Evolutionary conservation across 2,113 vertebrate genomes (phyloP).

Genomic region (Ibidorhyncha struthersii): DNA sequence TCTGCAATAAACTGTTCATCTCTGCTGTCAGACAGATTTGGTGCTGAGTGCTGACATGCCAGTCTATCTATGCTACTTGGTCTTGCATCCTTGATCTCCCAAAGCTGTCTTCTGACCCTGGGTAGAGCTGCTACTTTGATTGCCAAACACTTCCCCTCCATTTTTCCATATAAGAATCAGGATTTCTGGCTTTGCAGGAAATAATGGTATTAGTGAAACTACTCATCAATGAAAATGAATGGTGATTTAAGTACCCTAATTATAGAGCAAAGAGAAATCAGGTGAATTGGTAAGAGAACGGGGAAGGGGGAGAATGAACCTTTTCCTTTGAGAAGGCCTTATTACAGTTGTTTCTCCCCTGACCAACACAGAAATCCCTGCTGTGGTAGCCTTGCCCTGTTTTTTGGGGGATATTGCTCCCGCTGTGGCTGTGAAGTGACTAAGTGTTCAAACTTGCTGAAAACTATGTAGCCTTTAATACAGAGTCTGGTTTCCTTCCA

Average conservation of each 20-base stretch:
- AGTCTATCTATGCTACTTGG: background rate
- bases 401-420: background rate
- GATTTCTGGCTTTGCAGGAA: background rate
- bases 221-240: background rate
- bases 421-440: background rate
- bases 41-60: background rate
- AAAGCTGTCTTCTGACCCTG: background rate
- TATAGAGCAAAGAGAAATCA: background rate
- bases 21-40: constrained; percentile 21
- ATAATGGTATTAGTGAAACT: background rate
- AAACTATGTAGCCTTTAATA: background rate
- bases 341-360: background rate
- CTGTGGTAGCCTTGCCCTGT: background rate
- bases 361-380: background rate
- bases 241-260: background rate
- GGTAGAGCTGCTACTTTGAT: background rate
- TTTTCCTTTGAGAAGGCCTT: background rate
- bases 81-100: background rate
- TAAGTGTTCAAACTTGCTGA: background rate
- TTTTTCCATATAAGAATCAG: background rate
- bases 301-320: background rate
- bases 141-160: background rate
- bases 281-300: background rate
- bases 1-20: background rate
- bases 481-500: background rate